Evolutionary conservation across 2,888 invertebrate genomes (phyloP), one percentile per base, ranked within the genome.

Genomic region (Stictocephala bisonia): DNA sequence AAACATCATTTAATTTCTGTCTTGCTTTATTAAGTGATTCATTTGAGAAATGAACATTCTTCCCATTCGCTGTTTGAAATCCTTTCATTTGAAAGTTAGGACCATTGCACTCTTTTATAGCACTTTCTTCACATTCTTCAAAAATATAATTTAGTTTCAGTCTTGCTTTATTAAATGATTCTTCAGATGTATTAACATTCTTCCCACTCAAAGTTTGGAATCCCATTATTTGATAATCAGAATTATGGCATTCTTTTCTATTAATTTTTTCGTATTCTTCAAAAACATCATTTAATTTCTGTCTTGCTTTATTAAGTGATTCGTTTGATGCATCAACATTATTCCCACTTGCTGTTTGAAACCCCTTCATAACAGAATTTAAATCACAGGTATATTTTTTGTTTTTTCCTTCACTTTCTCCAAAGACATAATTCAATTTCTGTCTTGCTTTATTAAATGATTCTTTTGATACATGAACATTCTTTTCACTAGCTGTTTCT

Each of bases 311-410:
- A 2, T 18, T 50, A 11, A 72, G 48, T 27, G 50, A 27, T n/a
- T 72, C 44, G n/a, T 69, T 24, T 18, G 64, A 72, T 18, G 51
- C 48, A 0, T 4, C 41, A 3, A 64, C 20, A 24, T 53, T 11
- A 44, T 56, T 53, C 22, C 48, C 69, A 60, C 27, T 48, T 11
- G 27, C 69, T 26, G 70, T 44, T 60, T 69, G 50, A 73, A 75
- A 75, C 13, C 40, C 27, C 29, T 50, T 48, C 3, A 66, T 9
- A 3, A 71, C 20, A 26, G 15, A 22, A 6, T 71, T n/a, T 50
- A 18, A 22, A 31, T 44, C 7, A 31, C 18, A 18, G 18, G 26
- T 26, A 60, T 18, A 26, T 29, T 31, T 26, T 9, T 9, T 4
- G n/a, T 29, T n/a, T 2, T 31, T 22, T 31, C 1, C 3, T 44